phyloP scores from a whole-genome alignment of 1,140 invertebrate genomes.

The Tachypleus tridentatus region DNA sequence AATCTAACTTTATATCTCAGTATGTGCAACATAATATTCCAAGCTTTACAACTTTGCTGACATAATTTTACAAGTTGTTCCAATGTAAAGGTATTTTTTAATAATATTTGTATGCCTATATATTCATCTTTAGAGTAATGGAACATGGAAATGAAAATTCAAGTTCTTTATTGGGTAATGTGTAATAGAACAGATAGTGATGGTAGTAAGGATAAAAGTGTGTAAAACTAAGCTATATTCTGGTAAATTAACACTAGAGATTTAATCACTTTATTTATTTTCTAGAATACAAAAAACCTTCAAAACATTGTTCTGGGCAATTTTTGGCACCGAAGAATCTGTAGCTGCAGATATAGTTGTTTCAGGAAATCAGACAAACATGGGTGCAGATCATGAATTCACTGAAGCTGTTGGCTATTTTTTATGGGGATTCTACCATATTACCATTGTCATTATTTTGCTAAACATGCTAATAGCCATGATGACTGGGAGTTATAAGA shows the following conservation, averaged over 20 bases:
- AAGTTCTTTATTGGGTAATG: too few species aligned
- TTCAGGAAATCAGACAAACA: constrained; percentile 33
- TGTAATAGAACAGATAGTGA: too few species aligned
- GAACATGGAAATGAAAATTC: too few species aligned
- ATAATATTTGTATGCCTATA: too few species aligned
- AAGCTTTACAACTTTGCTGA: too few species aligned
- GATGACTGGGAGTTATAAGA: constrained; percentile 58
- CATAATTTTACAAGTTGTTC: too few species aligned
- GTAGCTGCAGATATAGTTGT: constrained; percentile 45
- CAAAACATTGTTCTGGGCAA: constrained; percentile 59
- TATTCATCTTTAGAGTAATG: too few species aligned
- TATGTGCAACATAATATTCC: too few species aligned
- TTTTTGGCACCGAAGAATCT: constrained; percentile 55
- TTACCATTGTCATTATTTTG: constrained; percentile 56
- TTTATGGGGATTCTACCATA: constrained; percentile 50
- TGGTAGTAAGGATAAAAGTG: too few species aligned
- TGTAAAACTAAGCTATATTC: too few species aligned
- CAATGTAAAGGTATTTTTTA: too few species aligned
- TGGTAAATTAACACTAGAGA: not conserved
- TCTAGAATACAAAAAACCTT: constrained; percentile 45
- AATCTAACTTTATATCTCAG: too few species aligned
- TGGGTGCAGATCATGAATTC: constrained; percentile 38
- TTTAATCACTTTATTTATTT: not conserved
- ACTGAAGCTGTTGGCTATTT: constrained; percentile 49
- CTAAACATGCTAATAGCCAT: constrained; percentile 65